Base-by-base conservation (phyloP, 2,888 invertebrate species). In the Ophion ventricosus region DNA sequence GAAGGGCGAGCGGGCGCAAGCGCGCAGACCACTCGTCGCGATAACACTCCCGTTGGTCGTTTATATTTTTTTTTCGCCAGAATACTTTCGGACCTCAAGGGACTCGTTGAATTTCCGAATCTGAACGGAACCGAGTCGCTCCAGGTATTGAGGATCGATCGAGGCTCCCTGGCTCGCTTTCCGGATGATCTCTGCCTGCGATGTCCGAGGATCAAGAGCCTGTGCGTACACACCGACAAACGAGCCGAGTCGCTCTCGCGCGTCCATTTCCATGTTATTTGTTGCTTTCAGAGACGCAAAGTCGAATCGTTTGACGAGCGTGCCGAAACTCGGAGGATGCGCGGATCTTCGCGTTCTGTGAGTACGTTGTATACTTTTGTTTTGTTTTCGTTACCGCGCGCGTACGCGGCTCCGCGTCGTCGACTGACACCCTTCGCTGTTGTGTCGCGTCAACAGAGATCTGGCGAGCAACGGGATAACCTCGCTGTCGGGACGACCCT, bases 311-410 rank as follows among this genome's bases (percentile, higher is more conserved):
- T 94, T 99, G 90, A 95, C 95, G 79, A 94, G 94, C 83, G 94
- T 98, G 90, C 98, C 98, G 67, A 96, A 96, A 89, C 95, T 98
- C 90, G 95, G 94, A 87, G 95, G 95, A 87, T 99, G 98, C 94
- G 94, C 94, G 87, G 97, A 98, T 91, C 96, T 98, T 92, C 95
- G 97, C 93, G 96, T 98, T 91, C 95, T 98, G 98, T 98, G 94
- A 97, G 97, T 96, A 10, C 17, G 8, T 17, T 49, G 7, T 67
- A 25, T 2, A 67, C n/a, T 17, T 8, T 25, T 35, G 59, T 10
- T 66, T 66, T 49, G 7, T 29, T 14, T 73, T 40, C 23, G 14
- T 35, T 35, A 8, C 43, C 14, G 43, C 11, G 43, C 14, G 0
- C 14, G 43, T 43, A 14, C 0, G 10, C 0, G 43, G 11, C 2